phyloP scores from a whole-genome alignment of 2,888 invertebrate genomes.

The Xestia sexstrigata region DNA sequence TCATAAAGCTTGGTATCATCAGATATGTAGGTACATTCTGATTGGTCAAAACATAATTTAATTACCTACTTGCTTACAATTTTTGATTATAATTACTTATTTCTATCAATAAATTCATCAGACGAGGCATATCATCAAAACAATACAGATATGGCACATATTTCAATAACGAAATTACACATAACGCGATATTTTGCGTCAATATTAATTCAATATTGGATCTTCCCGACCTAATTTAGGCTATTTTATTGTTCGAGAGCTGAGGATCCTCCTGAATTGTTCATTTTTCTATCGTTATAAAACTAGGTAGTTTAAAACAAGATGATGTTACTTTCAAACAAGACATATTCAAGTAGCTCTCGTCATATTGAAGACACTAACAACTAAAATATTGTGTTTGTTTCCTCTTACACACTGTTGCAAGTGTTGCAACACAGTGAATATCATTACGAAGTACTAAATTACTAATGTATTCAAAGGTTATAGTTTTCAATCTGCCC shows the following conservation, averaged over 20 bases:
- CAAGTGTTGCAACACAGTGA: constrained; percentile 46
- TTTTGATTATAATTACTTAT: not conserved
- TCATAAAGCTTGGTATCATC: not conserved
- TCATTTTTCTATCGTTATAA: not conserved
- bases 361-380: constrained; percentile 15
- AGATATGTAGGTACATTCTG: not conserved
- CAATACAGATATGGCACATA: constrained; percentile 39
- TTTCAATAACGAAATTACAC: constrained; percentile 14
- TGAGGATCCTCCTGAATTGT: not conserved
- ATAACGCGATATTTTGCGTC: constrained; percentile 29
- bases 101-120: constrained; percentile 5
- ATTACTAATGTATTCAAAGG: constrained; percentile 69
- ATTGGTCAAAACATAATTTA: not conserved
- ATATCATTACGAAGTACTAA: constrained; percentile 49
- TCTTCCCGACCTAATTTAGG: constrained; percentile 28
- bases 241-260: not conserved
- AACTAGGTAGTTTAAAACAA: not conserved
- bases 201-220: not conserved
- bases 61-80: not conserved
- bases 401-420: constrained; percentile 49
- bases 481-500: constrained; percentile 78
- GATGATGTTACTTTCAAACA: not conserved
- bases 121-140: constrained; percentile 30
- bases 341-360: not conserved
- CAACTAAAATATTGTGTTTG: constrained; percentile 12